These are phyloP conservation scores for Hydrotaea diabolus DNA, from an alignment of 2,888 invertebrate genomes.

Conservation along the genomic window DNA sequence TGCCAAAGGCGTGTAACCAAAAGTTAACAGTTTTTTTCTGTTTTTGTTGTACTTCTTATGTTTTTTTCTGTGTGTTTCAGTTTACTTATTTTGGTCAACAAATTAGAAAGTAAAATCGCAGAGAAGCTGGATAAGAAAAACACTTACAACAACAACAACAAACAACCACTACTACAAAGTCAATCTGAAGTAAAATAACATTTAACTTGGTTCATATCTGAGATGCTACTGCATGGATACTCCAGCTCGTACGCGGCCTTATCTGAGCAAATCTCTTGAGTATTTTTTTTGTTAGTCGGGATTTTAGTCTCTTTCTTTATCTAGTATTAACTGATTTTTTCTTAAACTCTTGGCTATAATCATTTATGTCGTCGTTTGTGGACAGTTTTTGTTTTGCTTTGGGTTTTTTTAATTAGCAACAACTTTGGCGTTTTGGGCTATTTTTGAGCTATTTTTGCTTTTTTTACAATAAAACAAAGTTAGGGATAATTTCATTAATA, in stretches of 20 bases:
- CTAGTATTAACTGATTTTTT: slow-evolving; percentile 7
- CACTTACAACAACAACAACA: slow-evolving; percentile 17
- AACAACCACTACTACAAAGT: background rate
- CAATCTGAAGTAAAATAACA: slow-evolving; percentile 47
- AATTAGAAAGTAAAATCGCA: slow-evolving; percentile 73
- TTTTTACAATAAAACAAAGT: slow-evolving; percentile 20
- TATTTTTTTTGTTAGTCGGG: background rate
- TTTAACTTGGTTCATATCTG: slow-evolving; percentile 28
- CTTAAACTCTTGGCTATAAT: slow-evolving; percentile 22
- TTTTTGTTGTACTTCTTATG: slow-evolving; percentile 34
- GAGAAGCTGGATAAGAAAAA: slow-evolving; percentile 26
- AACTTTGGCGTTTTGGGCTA: background rate
- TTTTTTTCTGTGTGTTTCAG: slow-evolving; percentile 41
- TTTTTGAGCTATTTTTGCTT: slow-evolving; percentile 35
- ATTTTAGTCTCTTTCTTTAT: slow-evolving; percentile 7
- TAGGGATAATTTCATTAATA: slow-evolving; percentile 69
- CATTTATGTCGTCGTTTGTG: slow-evolving; percentile 32
- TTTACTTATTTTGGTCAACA: slow-evolving; percentile 59
- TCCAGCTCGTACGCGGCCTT: background rate
- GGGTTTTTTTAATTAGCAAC: slow-evolving; percentile 41
- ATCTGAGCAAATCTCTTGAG: slow-evolving; percentile 9
- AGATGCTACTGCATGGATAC: background rate
- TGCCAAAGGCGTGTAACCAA: slow-evolving; percentile 55
- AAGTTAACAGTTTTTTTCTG: slow-evolving; percentile 39
- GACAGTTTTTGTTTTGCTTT: slow-evolving; percentile 9